Base-by-base conservation (phyloP, 2,797 vertebrate species). In the Hippoglossus hippoglossus region DNA sequence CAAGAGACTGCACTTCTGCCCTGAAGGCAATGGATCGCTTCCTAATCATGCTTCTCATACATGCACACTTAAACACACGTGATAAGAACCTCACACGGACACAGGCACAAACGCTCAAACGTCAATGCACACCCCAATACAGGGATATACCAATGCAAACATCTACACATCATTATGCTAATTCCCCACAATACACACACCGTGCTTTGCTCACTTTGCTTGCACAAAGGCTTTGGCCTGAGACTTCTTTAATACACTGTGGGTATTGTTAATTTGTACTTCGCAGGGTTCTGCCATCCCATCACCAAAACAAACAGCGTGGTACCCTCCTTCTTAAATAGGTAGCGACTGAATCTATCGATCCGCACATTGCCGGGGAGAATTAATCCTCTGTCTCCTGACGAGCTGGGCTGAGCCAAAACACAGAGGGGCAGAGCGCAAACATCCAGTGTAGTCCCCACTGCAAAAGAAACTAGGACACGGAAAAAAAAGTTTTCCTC, bases 271-370 rank as follows among this genome's bases (percentile, higher is more conserved):
- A 79, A 85, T 50, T 31, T 52, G 63, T 65, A 16, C 75, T 63
- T 87, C 74, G 59, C 75, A 69, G 79, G 65, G 60, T n/a, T 57
- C 70, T 57, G 84, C 68, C 73, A 80, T 77, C 75, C 68, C 3
- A 22, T 75, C 31, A 28, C 74, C 82, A 84, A 88, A 90, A 91
- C 88, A 91, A 88, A 90, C 88, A 87, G 77, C 19, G 53, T 67
- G 80, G 67, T 21, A 73, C 77, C 75, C 75, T 86, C 87, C 81
- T 61, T 79, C 70, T 84, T 64, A 85, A 88, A 90, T 63, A 75
- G 72, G 75, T 22, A 77, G 66, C 13, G 21, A 83, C 79, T 77
- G 77, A 69, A 83, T 78, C 71, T 76, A 91, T 93, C 36, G 90
- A 92, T 90, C 80, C 1, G 34, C 63, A 36, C 46, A 68, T 79